phyloP scores from a whole-genome alignment of 2,888 invertebrate species.

The Diarsia mendica region DNA sequence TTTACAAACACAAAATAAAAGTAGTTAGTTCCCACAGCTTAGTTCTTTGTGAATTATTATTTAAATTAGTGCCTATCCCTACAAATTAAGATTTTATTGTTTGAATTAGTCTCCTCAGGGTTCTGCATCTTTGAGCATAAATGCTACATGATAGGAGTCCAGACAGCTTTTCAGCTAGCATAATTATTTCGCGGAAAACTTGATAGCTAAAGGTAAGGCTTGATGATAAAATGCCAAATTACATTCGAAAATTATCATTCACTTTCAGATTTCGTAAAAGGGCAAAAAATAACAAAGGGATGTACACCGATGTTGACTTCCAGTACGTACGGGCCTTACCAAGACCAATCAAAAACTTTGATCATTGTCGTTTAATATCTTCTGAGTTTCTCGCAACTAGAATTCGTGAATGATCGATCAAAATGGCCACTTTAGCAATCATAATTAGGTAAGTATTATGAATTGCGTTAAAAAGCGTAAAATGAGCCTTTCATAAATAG shows the following conservation, averaged over 20 bases:
- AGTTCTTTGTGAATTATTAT: neutral
- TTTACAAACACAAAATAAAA: no score
- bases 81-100: neutral
- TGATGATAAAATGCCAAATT: neutral
- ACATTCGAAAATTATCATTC: neutral
- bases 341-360: no score
- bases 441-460: no score
- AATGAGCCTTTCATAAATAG: no score
- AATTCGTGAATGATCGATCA: no score
- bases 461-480: no score
- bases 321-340: no score
- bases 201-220: no score
- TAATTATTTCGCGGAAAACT: neutral
- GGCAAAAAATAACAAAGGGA: neutral
- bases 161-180: neutral
- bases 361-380: no score
- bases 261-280: neutral
- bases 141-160: neutral
- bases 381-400: no score
- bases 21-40: no score
- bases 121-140: neutral
- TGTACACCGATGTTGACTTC: neutral
- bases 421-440: no score
- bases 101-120: neutral
- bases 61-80: neutral